These are phyloP conservation scores for Tyrannus savana DNA, from an alignment of 2,113 vertebrate species.

Conservation along the genomic window DNA sequence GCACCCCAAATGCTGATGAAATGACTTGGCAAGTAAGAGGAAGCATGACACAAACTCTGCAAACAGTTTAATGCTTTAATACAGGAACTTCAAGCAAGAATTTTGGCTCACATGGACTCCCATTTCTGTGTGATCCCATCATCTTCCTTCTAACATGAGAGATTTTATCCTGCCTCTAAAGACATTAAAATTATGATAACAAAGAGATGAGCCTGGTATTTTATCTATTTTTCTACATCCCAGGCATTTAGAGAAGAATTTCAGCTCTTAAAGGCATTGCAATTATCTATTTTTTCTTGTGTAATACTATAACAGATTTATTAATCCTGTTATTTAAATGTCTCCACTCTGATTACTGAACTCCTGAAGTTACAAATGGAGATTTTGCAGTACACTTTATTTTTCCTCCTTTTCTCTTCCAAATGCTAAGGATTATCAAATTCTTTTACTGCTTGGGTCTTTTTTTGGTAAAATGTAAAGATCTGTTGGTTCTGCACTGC, in stretches of 20 bases:
- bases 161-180: background rate
- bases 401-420: background rate
- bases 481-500: background rate
- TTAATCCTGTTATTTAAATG: background rate
- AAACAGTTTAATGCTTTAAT: background rate
- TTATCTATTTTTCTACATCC: background rate
- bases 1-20: background rate
- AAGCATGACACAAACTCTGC: background rate
- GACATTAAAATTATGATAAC: background rate
- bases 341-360: background rate
- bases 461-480: background rate
- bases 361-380: background rate
- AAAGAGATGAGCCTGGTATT: background rate
- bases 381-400: background rate
- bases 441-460: background rate
- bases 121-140: background rate
- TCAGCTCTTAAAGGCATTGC: background rate
- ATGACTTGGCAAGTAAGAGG: background rate
- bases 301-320: background rate
- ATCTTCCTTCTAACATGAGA: background rate
- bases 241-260: background rate
- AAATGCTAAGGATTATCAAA: background rate
- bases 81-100: background rate
- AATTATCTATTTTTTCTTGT: background rate
- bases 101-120: background rate